phyloP scores from a whole-genome alignment of 2,113 vertebrate genomes.

The Pycnonotus jocosus region DNA sequence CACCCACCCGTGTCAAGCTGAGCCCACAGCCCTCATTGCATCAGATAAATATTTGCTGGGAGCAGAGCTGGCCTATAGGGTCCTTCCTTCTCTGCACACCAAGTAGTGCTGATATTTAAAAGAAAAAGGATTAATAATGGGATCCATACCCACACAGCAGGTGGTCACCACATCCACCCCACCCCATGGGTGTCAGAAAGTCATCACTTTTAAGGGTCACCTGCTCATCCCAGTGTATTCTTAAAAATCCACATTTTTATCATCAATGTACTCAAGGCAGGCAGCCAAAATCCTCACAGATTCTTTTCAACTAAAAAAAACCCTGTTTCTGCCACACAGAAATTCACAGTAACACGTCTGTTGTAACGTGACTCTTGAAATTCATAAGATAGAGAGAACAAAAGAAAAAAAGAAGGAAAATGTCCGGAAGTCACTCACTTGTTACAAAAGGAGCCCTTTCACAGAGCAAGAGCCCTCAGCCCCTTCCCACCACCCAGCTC shows the following conservation, averaged over 20 bases:
- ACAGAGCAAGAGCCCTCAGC: not conserved
- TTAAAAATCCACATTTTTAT: not conserved
- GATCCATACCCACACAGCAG: not conserved
- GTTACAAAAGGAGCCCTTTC: not conserved
- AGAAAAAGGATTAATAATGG: not conserved
- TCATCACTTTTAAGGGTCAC: not conserved
- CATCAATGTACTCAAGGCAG: not conserved
- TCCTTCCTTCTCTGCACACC: not conserved
- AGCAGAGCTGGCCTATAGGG: not conserved
- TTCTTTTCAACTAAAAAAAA: not conserved
- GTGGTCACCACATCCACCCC: not conserved
- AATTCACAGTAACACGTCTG: not conserved
- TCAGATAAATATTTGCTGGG: not conserved
- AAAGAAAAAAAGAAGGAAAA: not conserved
- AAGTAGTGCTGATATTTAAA: not conserved
- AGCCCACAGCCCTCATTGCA: not conserved
- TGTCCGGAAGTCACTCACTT: not conserved
- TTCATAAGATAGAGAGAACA: not conserved
- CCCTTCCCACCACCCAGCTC: rapidly evolving
- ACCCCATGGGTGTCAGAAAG: not conserved
- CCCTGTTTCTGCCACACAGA: not conserved
- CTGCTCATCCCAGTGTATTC: not conserved
- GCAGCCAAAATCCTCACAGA: not conserved
- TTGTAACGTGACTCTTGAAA: not conserved
- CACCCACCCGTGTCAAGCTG: not conserved